Base-by-base conservation (phyloP, 2,888 invertebrate species). In the Troides helena region DNA sequence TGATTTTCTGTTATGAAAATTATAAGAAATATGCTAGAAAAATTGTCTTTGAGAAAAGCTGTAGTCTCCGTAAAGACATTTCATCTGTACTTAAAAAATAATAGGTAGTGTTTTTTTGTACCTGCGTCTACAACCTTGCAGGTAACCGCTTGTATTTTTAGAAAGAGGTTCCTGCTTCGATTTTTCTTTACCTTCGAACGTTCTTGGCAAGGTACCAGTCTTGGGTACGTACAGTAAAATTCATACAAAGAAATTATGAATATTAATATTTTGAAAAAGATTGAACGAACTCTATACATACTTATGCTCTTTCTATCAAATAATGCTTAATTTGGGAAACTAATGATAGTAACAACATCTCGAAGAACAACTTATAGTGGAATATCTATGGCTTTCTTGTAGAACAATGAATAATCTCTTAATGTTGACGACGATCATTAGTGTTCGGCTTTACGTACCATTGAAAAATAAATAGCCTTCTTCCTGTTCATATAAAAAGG, bases 401-500 rank as follows among this genome's bases (percentile, higher is more conserved):
- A 50, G 14, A 12, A 14, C 14, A 50, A 14, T 50, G 5, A 17
- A 50, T 50, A 14, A 50, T 4, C 3, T 17, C 17, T 50, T 50
- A 50, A 50, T 18, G 18, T 50, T 50, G 14, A 50, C 50, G 1
- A 50, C 2, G 50, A 17, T 50, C 3, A 14, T 50, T 50, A 50
- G 5, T 50, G 50, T 50, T 50, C 50, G 50, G 50, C 21, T 62
- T 62, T 43, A n/a, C 21, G 43, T 21, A 62, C 18, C 2, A 23
- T 62, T 62, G 43, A 58, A 62, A 43, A 59, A 59, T 62, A 58
- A n/a, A 62, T 53, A 30, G 23, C 36, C 17, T 63, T 46, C 63
- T 62, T 57, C 62, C 46, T 57, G 62, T 69, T 65, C 46, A 25
- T 58, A 58, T 69, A 66, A 69, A 69, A 65, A 58, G 62, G 64